These are phyloP conservation scores for Diacarnus erythraeanus DNA, from an alignment of 37 sponge, comb jelly and placozoan species.

Conservation along the genomic window DNA sequence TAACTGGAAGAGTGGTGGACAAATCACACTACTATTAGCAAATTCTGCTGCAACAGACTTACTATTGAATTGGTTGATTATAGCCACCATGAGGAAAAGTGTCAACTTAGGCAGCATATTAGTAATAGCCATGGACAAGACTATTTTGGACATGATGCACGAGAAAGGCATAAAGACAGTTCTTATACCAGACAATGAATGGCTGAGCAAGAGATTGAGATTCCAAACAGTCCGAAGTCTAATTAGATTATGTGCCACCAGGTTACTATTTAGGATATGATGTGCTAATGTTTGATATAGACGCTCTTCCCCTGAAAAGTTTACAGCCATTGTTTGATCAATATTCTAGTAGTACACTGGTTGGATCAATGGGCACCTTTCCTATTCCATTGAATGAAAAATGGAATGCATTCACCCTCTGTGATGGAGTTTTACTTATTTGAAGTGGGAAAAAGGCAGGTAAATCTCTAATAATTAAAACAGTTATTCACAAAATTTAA, in stretches of 20 bases:
- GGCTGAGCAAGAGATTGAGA: background rate
- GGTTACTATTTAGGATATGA: background rate
- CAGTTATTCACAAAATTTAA: too few species aligned
- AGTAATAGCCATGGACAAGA: background rate
- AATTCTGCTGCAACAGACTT: background rate
- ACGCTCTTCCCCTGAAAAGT: background rate
- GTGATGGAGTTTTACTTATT: background rate
- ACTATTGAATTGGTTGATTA: background rate
- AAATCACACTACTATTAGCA: background rate
- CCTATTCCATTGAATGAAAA: background rate
- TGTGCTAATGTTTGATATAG: background rate
- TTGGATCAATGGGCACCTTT: background rate
- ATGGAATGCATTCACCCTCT: background rate
- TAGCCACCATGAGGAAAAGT: background rate
- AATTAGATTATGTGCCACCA: background rate
- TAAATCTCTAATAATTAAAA: background rate
- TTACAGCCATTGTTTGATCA: background rate
- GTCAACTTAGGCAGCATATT: background rate
- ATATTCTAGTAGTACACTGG: background rate
- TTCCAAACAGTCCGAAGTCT: background rate
- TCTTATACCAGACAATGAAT: background rate
- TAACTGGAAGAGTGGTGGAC: background rate
- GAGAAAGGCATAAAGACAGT: background rate
- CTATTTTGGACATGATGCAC: background rate
- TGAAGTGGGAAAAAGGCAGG: background rate